Base-by-base conservation (phyloP, 2,797 vertebrate genomes). In the Enteromius trimaculatus region DNA sequence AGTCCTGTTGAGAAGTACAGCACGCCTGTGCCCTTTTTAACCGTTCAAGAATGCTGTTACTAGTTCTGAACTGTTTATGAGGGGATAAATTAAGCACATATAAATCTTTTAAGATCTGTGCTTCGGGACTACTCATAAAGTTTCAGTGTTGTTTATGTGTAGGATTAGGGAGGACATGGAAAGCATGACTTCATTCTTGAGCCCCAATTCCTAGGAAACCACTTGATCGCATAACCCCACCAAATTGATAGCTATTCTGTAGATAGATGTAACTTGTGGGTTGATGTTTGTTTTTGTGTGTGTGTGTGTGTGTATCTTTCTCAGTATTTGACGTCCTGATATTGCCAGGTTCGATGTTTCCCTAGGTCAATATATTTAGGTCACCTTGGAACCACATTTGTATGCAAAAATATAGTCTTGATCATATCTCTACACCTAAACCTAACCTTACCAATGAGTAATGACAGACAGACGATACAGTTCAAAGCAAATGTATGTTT, bases 151-250 rank as follows among this genome's bases (percentile, higher is more conserved):
- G 76, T 65, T 64, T 44, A 62, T 64, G 11, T 66, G 26, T 51
- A 26, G 10, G 76, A 62, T 78, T 64, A 78, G 17, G 26, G 9
- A 47, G 17, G 16, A 62, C 19, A 65, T 19, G 23, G 72, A 75
- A 75, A 75, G 31, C 31, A 55, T 55, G 44, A 58, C 29, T 23
- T 31, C 62, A 79, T n/a, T 79, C 77, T 68, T n/a, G 29, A 79
- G 21, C 29, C n/a, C 6, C 44, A 23, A 23, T 49, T 66, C 26
- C 44, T 79, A 37, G 26, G 29, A 49, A 34, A 65, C 19, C 29
- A 53, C 4, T 51, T 49, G 31, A 53, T 6, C 13, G 23, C 9
- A 23, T 14, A 6, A 75, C 72, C 49, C 49, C 69, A 16, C 21
- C 19, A 51, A 8, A 71, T 49, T 14, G 26, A 72, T 31, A 19